Percentiles rank a stretch among this genome's conserved stretches.
These are phyloP conservation scores for Arizona elegans DNA, from an alignment of 2,113 vertebrate species.

Conservation along the genomic window DNA sequence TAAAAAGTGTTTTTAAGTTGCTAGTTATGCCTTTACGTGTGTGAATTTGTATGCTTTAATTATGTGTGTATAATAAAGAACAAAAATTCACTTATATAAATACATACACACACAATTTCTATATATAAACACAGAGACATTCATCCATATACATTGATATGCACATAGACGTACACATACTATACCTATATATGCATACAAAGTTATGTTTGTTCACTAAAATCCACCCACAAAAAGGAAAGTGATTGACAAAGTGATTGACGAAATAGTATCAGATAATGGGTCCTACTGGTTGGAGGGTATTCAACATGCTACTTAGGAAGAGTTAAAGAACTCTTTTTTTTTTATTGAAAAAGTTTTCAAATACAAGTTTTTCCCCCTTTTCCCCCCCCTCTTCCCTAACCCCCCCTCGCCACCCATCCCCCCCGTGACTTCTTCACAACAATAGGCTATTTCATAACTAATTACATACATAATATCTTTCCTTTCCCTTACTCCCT, in stretches of 20 bases:
- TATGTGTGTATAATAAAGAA: background rate
- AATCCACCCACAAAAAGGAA: background rate
- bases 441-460: too few relatives aligned
- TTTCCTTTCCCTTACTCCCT: too few relatives aligned
- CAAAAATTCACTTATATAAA: background rate
- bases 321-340: background rate
- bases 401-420: too few relatives aligned
- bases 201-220: background rate
- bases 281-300: too few relatives aligned
- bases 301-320: too few relatives aligned
- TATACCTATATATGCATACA: background rate
- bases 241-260: background rate
- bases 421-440: too few relatives aligned
- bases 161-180: background rate
- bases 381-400: too few relatives aligned
- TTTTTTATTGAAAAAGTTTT: too few relatives aligned
- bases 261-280: background rate
- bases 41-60: background rate
- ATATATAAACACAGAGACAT: background rate
- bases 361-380: too few relatives aligned
- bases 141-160: too few relatives aligned
- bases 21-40: background rate
- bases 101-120: background rate
- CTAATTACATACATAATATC: too few relatives aligned
- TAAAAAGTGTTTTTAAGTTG: background rate